Evolutionary conservation across 2,888 invertebrate species (phyloP).

Genomic region (Tenthredo scrophulariae): DNA sequence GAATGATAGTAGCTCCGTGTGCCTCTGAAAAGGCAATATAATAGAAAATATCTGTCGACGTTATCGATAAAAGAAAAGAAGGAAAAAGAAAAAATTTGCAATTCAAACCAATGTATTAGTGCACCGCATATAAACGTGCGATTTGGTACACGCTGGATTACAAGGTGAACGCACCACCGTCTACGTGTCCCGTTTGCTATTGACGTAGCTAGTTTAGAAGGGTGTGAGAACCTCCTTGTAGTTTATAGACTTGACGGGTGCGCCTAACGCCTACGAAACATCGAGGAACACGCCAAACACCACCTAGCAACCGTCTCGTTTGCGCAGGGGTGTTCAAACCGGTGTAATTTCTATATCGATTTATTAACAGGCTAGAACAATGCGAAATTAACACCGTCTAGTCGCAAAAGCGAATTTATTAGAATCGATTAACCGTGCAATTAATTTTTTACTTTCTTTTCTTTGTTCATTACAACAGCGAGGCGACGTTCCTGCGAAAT

Average conservation of each 20-base stretch:
- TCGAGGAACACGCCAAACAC: constrained; percentile 64
- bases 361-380: background rate
- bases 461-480: too few species aligned
- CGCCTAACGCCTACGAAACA: constrained; percentile 57
- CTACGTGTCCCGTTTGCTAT: constrained; percentile 35
- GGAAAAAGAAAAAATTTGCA: constrained; percentile 15
- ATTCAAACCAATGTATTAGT: constrained; percentile 11
- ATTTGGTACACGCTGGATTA: constrained; percentile 22
- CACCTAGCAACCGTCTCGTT: constrained; percentile 70
- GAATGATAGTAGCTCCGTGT: background rate
- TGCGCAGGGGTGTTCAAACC: constrained; percentile 51
- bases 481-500: background rate
- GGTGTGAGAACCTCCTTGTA: constrained; percentile 18
- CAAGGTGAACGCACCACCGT: constrained; percentile 28
- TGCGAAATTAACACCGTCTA: constrained; percentile 20
- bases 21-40: constrained; percentile 10
- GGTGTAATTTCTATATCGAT: constrained; percentile 37
- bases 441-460: background rate
- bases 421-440: background rate
- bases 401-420: background rate
- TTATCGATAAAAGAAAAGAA: background rate
- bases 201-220: constrained; percentile 40
- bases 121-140: constrained; percentile 41
- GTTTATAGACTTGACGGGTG: constrained; percentile 65
- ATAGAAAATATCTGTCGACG: constrained; percentile 21